A percentile compares a stretch with the other conserved stretches of the same genome.
phyloP scores from a whole-genome alignment of 2,113 vertebrate species.

The Eurypyga helias region DNA sequence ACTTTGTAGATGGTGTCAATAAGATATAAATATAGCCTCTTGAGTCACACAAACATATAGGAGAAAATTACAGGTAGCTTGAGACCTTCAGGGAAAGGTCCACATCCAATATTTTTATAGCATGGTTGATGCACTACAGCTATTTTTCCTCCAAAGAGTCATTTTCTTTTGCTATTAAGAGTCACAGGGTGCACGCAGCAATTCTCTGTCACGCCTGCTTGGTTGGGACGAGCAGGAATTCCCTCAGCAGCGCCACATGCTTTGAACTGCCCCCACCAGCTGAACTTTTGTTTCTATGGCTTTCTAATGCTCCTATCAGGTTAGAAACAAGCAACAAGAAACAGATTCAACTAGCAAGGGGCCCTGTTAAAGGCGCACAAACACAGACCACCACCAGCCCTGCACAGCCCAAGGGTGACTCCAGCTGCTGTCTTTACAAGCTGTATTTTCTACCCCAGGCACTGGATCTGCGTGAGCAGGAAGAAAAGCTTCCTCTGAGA shows the following conservation, averaged over 20 bases:
- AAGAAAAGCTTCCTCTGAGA: not conserved
- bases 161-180: not conserved
- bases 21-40: not conserved
- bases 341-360: not conserved
- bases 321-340: not conserved
- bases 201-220: not conserved
- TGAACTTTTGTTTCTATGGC: not conserved
- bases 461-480: not conserved
- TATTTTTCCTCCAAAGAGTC: not conserved
- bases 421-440: not conserved
- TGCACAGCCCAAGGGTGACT: not conserved
- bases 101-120: not conserved
- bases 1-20: constrained; percentile 1
- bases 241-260: not conserved
- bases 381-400: not conserved
- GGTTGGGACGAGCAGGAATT: not conserved
- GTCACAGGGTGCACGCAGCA: accelerated
- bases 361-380: accelerated
- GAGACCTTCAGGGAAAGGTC: not conserved
- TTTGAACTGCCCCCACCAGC: not conserved
- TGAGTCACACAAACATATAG: not conserved
- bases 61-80: not conserved
- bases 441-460: not conserved
- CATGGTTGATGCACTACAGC: not conserved
- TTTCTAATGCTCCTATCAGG: not conserved